Evolutionary conservation across 1,140 invertebrate genomes (phyloP), one percentile per base, ranked within the genome.

Genomic region (Leptinotarsa lineolata): DNA sequence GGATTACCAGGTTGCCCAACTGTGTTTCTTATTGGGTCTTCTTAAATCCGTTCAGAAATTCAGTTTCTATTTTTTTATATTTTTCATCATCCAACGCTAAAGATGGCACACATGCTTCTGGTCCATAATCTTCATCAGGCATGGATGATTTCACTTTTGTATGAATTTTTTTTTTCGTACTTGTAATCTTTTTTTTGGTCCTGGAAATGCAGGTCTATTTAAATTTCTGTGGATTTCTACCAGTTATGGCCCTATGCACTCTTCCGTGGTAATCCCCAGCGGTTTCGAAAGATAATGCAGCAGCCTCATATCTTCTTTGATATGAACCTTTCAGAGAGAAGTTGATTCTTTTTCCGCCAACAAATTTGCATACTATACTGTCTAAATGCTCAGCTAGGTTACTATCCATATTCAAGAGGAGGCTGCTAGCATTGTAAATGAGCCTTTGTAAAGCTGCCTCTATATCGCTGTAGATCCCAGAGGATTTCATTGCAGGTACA

Each of bases 261-360:
- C 8, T 39, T 39, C 30, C 30, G 8, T 11, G 30, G 30, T 39
- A 39, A 39, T 39, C 30, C 30, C 8, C 8, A 39, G 30, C 30
- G 30, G 30, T 39, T 1, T 39, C 11, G 30, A 39, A 39, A 39
- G 30, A 39, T 39, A 39, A 39, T 63, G 61, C 61, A n/a, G 61
- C 21, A n/a, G 16, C 20, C 13, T 63, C 20, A 30, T n/a, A 63
- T 22, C 21, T 21, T n/a, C n/a, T 20, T 22, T 22, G 4, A 30
- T 30, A 63, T 22, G 61, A n/a, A 21, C 61, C 15, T 63, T 12
- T 63, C 13, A 15, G 13, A 18, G 20, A 63, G 11, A 63, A 63
- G 24, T 63, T 21, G 15, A 63, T 63, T 15, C 21, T 21, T 63
- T 63, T 63, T n/a, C 61, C 61, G 15, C 21, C 61, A 22, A 63